Conservation (phyloP, 2,797 vertebrate genomes). For the Pampus argenteus region DNA sequence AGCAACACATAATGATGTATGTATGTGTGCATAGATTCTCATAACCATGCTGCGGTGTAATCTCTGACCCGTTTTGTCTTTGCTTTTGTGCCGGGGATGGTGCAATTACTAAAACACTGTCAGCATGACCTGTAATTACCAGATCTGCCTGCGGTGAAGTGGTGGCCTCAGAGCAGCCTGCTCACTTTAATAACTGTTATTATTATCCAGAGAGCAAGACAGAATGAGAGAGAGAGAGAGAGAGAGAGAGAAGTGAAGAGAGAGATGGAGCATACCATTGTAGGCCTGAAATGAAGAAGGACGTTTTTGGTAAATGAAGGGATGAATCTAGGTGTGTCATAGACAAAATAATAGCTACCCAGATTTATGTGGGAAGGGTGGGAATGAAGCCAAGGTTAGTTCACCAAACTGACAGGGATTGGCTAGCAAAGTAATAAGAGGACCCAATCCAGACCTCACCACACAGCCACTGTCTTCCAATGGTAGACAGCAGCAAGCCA, state of each 20-base stretch:
- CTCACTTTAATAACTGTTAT: constrained; percentile 85
- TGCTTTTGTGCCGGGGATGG: constrained; percentile 72
- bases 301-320: constrained; percentile 66
- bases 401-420: constrained; percentile 62
- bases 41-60: constrained; percentile 60
- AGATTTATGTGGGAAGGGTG: constrained; percentile 63
- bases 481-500: constrained; percentile 73
- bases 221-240: constrained; percentile 59
- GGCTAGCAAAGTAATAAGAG: constrained; percentile 73
- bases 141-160: constrained; percentile 77
- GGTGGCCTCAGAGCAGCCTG: constrained; percentile 72
- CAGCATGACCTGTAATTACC: constrained; percentile 84
- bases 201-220: constrained; percentile 78
- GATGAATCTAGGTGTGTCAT: constrained; percentile 75
- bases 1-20: constrained; percentile 59
- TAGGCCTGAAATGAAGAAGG: constrained; percentile 65
- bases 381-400: constrained; percentile 65
- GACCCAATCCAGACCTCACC: constrained; percentile 74
- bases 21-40: constrained; percentile 47
- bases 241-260: constrained; percentile 40
- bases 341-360: constrained; percentile 64
- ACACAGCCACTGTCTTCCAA: constrained; percentile 73
- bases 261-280: constrained; percentile 40
- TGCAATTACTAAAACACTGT: constrained; percentile 83
- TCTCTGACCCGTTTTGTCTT: constrained; percentile 67